Base-by-base conservation (phyloP, 2,888 invertebrate species). In the Anthophora plumipes region DNA sequence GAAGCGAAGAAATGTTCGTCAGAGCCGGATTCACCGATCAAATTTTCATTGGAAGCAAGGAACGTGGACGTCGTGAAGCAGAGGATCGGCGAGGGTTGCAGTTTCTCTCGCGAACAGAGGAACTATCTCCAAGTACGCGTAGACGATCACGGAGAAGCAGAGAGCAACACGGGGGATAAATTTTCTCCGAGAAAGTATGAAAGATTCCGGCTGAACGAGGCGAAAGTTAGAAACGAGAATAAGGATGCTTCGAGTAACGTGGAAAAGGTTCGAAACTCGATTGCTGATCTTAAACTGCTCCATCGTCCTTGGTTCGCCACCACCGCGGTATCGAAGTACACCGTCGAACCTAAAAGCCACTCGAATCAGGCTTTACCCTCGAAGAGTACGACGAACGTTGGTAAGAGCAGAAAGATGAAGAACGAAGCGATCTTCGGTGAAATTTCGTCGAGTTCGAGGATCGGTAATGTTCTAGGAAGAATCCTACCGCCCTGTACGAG, bases 221-320 rank as follows among this genome's bases (percentile, higher is more conserved):
- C 20, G 25, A 14, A 20, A 14, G 31, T 3, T 37, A 20, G 1
- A 14, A 39, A 46, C 12, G 37, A 25, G 0, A 39, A 1, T 5
- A n/a, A 5, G 3, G 12, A 8, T 5, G 20, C 37, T 14, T 37
- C 14, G 0, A 9, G 1, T 20, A 8, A 20, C n/a, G 0, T 0
- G 7, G 20, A 17, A 4, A 7, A 20, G 9, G n/a, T 14, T 1
- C 9, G n/a, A 1, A 12, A 39, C 1, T n/a, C 22, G 8, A 14
- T 8, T 8, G 7, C 5, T 0, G 41, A 7, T 7, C 12, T 31
- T 17, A 60, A 46, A 0, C 46, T 17, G 52, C 25, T 67, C 2
- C 63, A 68, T 43, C 71, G 66, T 43, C 78, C 79, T 3, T 69
- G 78, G 78, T 20, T 39, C 11, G 37, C 17, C 43, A 64, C 78